Conservation (phyloP, 2,888 invertebrate genomes). For the Troides aeacus region DNA sequence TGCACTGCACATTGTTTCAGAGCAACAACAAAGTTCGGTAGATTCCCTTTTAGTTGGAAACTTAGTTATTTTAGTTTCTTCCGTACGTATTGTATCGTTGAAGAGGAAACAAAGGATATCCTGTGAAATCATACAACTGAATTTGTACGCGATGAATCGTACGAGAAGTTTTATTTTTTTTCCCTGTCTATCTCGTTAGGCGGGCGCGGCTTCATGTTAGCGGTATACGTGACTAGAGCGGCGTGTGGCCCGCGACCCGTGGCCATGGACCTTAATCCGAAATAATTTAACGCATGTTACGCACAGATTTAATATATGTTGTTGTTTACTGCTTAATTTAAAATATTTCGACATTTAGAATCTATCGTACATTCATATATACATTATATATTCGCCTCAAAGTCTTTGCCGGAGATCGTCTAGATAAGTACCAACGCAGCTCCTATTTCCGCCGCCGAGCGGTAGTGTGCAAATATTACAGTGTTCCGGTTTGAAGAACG, state of each 20-base stretch:
- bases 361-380: constrained; percentile 2
- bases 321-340: constrained; percentile 18
- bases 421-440: too few species aligned
- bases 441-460: too few species aligned
- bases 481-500: too few species aligned
- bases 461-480: too few species aligned
- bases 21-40: constrained; percentile 2
- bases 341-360: constrained; percentile 3
- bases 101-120: not conserved
- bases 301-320: constrained; percentile 15
- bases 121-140: not conserved
- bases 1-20: constrained; percentile 21
- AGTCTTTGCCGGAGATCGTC: too few species aligned
- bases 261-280: constrained; percentile 51
- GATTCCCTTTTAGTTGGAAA: constrained; percentile 12
- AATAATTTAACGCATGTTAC: constrained; percentile 1
- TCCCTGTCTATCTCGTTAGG: constrained; percentile 33
- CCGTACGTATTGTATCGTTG: not conserved
- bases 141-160: not conserved
- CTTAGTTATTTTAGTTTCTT: constrained; percentile 2
- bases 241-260: constrained; percentile 43
- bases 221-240: constrained; percentile 62
- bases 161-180: not conserved
- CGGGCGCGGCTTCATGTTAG: constrained; percentile 40
- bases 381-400: too few species aligned